Evolutionary conservation across 2,797 vertebrate species (phyloP), one percentile per base, ranked within the genome.

Genomic region (Chaenodraco wilsoni): DNA sequence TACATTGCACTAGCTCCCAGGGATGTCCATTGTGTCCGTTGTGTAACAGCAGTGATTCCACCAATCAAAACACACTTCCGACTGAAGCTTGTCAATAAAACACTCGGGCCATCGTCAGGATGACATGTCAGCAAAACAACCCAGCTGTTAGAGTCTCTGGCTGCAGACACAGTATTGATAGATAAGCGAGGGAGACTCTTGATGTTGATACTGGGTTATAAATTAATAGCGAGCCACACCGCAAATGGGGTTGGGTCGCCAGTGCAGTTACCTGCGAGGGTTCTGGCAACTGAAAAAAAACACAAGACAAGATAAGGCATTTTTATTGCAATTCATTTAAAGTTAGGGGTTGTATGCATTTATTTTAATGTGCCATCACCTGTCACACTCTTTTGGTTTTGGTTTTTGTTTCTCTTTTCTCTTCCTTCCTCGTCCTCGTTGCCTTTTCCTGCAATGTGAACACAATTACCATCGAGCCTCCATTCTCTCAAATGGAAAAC

Each of bases 391-490:
- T 94, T 95, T 97, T 48, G 69, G 78, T 94, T 91, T 96, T 48
- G 69, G 77, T 94, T 91, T 96, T 89, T 94, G 96, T 92, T 92
- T 95, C 76, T 96, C 95, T 92, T 95, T 96, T 90, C 95, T 96
- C 92, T 93, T 97, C 90, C 92, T 96, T 80, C 96, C 96, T 93
- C 90, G 94, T 85, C 92, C 96, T 94, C 92, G 95, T 91, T 82
- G 89, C 77, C 92, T 96, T 91, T 90, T 95, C 93, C 97, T 98
- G 77, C 49, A 89, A 79, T 43, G 63, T 69, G 66, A 80, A 52
- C 78, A 88, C 86, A 60, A 57, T 56, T 15, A 77, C 15, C 19
- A 48, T 16, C 45, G 0, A 50, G 12, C 45, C 12, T 56, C 2
- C 0, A 9, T 27, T 64, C 4, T 63, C 17, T 51, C 31, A 78